Base-by-base conservation (phyloP, 2,888 invertebrate genomes). In the Harpagoxenus sublaevis region DNA sequence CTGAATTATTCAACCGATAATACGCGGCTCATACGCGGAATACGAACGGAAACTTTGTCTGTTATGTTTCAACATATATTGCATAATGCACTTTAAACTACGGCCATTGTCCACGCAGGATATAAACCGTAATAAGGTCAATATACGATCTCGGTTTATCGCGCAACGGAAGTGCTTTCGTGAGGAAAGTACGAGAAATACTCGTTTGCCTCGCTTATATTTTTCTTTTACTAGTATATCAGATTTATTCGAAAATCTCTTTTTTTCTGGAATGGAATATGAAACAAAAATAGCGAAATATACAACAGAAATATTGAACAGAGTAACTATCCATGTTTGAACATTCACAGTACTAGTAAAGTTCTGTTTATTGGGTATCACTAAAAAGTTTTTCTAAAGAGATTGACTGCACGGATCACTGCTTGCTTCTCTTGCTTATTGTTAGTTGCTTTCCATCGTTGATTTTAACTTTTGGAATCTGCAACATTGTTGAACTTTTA, bases 71-170 rank as follows among this genome's bases (percentile, higher is more conserved):
- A 84, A 84, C 78, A 55, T 74, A 55, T 74, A 73, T 84, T 75
- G 83, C 84, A 89, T 88, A 89, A 86, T 88, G 70, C 79, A 48
- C 82, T 60, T 83, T 86, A 84, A 82, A 82, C 70, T 77, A 84
- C 62, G 45, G 77, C 81, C 83, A 85, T 84, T 84, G 85, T 84
- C 79, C 83, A 83, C 39, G 55, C 53, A 35, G 75, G 45, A 85
- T 84, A 83, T 83, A 71, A 83, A 68, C 79, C 73, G 77, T 74
- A 89, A 89, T 85, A 89, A 85, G 84, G 51, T 42, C 85, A 74
- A 74, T 70, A 65, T 78, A 77, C 60, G 79, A 88, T 85, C 78
- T 71, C 45, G 66, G 53, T 85, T 89, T 85, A 84, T 83, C 83
- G 48, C 66, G 68, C 48, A 84, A 71, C 48, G 87, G 70, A 15